phyloP scores from a whole-genome alignment of 2,888 invertebrate species.

The Erebia ligea region DNA sequence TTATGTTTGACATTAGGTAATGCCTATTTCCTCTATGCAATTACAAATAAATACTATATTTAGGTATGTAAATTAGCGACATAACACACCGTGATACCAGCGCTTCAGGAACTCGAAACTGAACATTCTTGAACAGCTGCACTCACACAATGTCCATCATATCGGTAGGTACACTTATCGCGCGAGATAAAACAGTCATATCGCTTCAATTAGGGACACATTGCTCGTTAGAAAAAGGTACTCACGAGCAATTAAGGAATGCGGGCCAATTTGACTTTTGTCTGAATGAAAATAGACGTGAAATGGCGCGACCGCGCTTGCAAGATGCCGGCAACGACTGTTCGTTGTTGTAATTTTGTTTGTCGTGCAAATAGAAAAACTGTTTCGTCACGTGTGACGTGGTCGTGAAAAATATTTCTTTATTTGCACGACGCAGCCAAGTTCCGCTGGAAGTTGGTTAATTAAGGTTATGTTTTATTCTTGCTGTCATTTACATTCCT shows the following conservation, averaged over 20 bases:
- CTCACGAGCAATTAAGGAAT: conserved; percentile 35
- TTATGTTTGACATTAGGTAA: too few relatives aligned
- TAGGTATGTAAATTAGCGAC: conserved; percentile 25
- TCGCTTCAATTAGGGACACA: conserved; percentile 48
- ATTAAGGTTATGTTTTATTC: conserved; percentile 17
- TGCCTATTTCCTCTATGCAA: background rate
- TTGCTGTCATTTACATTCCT: background rate
- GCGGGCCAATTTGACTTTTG: conserved; percentile 36
- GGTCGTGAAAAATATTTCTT: conserved; percentile 10
- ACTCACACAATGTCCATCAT: conserved; percentile 61
- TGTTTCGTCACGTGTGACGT: conserved; percentile 50
- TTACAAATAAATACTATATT: background rate
- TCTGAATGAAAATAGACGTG: conserved; percentile 49
- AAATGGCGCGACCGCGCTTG: conserved; percentile 61
- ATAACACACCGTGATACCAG: conserved; percentile 74
- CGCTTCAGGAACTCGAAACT: conserved; percentile 77
- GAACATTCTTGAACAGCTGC: conserved; percentile 68
- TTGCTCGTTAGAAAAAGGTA: conserved; percentile 32
- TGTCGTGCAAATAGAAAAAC: conserved; percentile 75
- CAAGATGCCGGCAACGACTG: conserved; percentile 55
- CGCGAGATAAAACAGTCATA: conserved; percentile 65
- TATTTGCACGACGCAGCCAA: conserved; percentile 60
- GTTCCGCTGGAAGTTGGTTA: conserved; percentile 18
- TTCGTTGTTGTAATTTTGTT: conserved; percentile 58
- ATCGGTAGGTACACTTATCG: conserved; percentile 62